Evolutionary conservation across 2,797 vertebrate species (phyloP), one percentile per base, ranked within the genome.

Genomic region (Adrianichthys oophorus): DNA sequence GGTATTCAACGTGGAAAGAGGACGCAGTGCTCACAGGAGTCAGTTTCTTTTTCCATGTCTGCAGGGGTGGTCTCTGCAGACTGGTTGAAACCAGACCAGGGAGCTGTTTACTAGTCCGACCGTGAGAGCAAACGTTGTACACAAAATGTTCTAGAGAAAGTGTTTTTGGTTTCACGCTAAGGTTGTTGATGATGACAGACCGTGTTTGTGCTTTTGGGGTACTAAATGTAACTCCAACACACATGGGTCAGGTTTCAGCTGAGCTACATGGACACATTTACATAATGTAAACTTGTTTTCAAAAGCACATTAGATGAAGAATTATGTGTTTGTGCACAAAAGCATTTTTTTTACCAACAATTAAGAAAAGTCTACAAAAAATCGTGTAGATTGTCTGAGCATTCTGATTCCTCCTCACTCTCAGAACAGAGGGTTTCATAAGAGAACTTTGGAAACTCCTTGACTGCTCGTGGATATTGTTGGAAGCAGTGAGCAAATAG

Each of bases 71-170:
- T 58, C 59, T 53, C 24, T 48, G 26, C 57, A 24, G 48, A 26
- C 72, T 68, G 78, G 79, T 61, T 78, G 56, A 67, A 74, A 64
- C 74, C 48, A 4, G 82, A 59, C 48, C 61, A 65, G 50, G 12
- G 16, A 65, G 56, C 70, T 90, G 89, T 92, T 92, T 90, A 90
- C 80, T 54, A 43, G 61, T 57, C 68, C 26, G 48, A 52, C 61
- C 53, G 55, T 54, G 65, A 50, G 16, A 24, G 26, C 29, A 84
- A 79, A 88, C 81, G 85, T 82, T 70, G 65, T 41, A 85, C 69
- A 82, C 48, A 46, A 52, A 40, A 19, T 58, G 71, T 75, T 63
- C 78, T 26, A 14, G 61, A 26, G 54, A 71, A 72, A 59, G 78
- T 69, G 67, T 82, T 83, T 88, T 62, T 67, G 76, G 71, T 59